A percentile compares a stretch with the other conserved stretches of the same genome.
Evolutionary conservation across 2,113 vertebrate genomes (phyloP).

Genomic region (Oreochromis niloticus): DNA sequence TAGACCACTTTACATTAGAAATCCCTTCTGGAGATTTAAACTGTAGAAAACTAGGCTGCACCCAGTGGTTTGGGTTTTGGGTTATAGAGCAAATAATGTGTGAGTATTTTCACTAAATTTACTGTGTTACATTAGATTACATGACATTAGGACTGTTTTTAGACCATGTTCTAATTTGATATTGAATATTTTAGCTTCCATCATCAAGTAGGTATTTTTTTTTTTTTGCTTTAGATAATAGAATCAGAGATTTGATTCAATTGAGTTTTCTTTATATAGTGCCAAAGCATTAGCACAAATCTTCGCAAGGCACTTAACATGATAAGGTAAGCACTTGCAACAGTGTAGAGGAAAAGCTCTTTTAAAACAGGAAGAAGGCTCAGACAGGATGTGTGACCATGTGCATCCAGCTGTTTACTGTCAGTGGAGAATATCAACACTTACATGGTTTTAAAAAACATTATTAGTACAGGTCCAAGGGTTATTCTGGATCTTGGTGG

Average conservation of each 20-base stretch:
- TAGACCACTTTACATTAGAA: conserved; percentile 23
- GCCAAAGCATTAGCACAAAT: background rate
- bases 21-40: conserved; percentile 12
- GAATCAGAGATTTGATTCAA: background rate
- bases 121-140: background rate
- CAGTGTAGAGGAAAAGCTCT: background rate
- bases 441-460: background rate
- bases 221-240: background rate
- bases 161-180: background rate
- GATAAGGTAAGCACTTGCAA: background rate
- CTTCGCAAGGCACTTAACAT: background rate
- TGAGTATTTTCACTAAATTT: background rate
- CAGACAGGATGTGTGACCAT: background rate
- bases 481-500: background rate
- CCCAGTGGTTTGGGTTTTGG: background rate
- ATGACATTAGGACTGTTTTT: background rate
- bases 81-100: background rate
- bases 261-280: background rate
- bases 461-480: background rate
- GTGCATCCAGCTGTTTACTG: background rate
- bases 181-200: background rate
- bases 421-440: background rate
- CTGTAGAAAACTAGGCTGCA: conserved; percentile 28
- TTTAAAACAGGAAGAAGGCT: background rate
- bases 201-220: background rate